Evolutionary conservation across 2,113 vertebrate genomes (phyloP).

Genomic region (Crypturellus undulatus): DNA sequence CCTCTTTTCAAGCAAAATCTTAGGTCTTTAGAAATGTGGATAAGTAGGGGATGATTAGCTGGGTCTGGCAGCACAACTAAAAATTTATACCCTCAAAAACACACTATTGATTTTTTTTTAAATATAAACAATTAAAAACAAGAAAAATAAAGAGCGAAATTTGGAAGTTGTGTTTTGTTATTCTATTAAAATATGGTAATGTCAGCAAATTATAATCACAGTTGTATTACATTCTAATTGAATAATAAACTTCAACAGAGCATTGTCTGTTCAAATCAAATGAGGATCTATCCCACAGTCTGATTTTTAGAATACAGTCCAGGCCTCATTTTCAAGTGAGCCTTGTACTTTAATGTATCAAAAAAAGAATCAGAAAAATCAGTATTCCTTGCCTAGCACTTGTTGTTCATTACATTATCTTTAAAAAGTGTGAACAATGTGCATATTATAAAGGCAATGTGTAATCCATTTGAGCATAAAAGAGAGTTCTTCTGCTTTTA

Average conservation of each 20-base stretch:
- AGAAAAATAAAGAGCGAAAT: slow-evolving; percentile 23
- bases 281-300: neutral
- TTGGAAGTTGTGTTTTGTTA: slow-evolving; percentile 3
- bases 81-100: slow-evolving; percentile 22
- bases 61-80: slow-evolving; percentile 37
- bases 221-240: slow-evolving; percentile 36
- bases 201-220: slow-evolving; percentile 29
- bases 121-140: slow-evolving; percentile 50
- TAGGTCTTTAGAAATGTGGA: slow-evolving; percentile 31
- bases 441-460: slow-evolving; percentile 3
- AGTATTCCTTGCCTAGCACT: slow-evolving; percentile 14
- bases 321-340: neutral
- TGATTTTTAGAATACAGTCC: neutral
- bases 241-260: slow-evolving; percentile 2
- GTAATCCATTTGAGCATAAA: slow-evolving; percentile 47
- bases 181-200: slow-evolving; percentile 32
- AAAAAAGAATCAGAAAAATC: neutral
- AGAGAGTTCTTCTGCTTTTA: slow-evolving; percentile 46
- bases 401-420: slow-evolving; percentile 34
- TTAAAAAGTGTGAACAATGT: slow-evolving; percentile 31
- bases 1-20: slow-evolving; percentile 54
- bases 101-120: neutral
- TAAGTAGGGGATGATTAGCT: slow-evolving; percentile 55
- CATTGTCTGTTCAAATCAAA: neutral
- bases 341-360: neutral